These are phyloP conservation scores for Diloba caeruleocephala DNA, from an alignment of 2,888 invertebrate genomes.

Conservation along the genomic window DNA sequence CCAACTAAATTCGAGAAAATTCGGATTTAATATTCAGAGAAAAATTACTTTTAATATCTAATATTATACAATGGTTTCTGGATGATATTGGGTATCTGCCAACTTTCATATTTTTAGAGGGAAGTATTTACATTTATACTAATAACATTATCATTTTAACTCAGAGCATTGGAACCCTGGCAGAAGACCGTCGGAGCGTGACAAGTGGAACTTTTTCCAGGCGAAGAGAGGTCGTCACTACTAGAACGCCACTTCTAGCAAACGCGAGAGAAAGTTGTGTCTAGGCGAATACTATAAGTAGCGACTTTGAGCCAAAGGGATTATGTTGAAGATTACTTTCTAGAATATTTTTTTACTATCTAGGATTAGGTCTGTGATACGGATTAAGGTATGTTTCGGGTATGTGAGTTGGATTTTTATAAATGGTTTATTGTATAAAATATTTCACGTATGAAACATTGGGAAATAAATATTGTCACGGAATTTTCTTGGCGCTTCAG, in stretches of 20 bases:
- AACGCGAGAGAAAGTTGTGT: constrained; percentile 92
- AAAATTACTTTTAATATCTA: no score
- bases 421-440: background rate
- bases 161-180: constrained; percentile 81
- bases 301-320: constrained; percentile 54
- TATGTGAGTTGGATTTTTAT: constrained; percentile 3
- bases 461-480: background rate
- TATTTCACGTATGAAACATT: background rate
- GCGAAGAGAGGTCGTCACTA: constrained; percentile 91
- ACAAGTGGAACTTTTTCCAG: constrained; percentile 82
- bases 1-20: background rate
- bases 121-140: no score
- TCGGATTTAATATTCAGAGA: background rate
- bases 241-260: constrained; percentile 92
- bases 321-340: constrained; percentile 43
- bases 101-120: no score
- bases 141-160: constrained; percentile 15
- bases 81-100: background rate
- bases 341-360: constrained; percentile 50
- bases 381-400: constrained; percentile 29
- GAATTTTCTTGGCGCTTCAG: background rate
- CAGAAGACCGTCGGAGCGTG: constrained; percentile 81
- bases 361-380: constrained; percentile 46
- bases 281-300: constrained; percentile 66
- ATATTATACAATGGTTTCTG: no score